phyloP scores from a whole-genome alignment of 1,140 invertebrate species.

The Caenorhabditis tropicalis region DNA sequence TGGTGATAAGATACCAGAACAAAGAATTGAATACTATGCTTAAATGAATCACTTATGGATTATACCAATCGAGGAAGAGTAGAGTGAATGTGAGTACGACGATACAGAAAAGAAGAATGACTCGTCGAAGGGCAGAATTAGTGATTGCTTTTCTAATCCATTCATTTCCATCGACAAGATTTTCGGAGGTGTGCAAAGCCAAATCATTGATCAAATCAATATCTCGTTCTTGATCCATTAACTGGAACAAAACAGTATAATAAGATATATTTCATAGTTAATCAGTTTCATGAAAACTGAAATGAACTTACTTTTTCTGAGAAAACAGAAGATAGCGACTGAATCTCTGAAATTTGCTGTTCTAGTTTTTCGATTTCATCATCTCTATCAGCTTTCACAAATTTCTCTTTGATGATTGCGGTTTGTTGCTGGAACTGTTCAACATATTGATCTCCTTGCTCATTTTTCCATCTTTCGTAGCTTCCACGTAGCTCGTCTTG shows the following conservation, averaged over 20 bases:
- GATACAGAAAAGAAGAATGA: conserved; percentile 92
- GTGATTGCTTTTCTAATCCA: conserved; percentile 81
- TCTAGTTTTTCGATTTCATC: conserved; percentile 12
- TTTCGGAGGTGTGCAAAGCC: conserved; percentile 88
- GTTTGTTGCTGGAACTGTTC: conserved; percentile 23
- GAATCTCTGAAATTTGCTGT: conserved; percentile 15
- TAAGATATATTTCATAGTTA: background rate
- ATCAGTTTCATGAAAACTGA: too few relatives aligned
- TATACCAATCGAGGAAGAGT: conserved; percentile 97
- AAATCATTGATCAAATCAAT: conserved; percentile 86
- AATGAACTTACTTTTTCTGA: conserved; percentile 9
- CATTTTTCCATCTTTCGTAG: background rate
- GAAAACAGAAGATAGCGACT: background rate
- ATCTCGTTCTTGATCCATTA: conserved; percentile 80
- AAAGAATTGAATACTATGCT: background rate
- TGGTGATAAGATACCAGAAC: background rate
- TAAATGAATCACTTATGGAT: conserved; percentile 78
- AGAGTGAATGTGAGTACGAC: conserved; percentile 93
- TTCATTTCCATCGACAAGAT: conserved; percentile 93
- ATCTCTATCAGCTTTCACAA: background rate
- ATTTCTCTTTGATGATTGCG: background rate
- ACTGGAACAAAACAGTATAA: conserved; percentile 38
- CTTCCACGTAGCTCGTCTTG: background rate
- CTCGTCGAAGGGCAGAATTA: conserved; percentile 89
- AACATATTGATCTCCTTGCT: background rate